Conservation (phyloP, 2,888 invertebrate genomes). For the Xylota sylvarum region DNA sequence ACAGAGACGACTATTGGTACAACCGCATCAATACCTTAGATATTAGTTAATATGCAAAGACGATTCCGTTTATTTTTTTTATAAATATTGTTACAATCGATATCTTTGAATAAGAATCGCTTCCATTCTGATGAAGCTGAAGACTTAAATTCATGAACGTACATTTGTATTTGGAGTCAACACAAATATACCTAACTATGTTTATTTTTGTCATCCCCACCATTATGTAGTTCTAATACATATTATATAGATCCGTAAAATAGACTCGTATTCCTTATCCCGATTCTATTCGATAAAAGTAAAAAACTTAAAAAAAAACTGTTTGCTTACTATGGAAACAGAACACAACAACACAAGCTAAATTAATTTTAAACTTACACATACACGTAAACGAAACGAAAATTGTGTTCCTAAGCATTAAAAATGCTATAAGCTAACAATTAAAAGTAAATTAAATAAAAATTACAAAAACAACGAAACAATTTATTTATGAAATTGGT, state of each 20-base stretch:
- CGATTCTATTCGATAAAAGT: background rate
- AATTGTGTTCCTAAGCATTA: slow-evolving; percentile 45
- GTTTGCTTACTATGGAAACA: slow-evolving; percentile 5
- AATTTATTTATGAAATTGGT: slow-evolving; percentile 43
- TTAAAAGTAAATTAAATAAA: slow-evolving; percentile 49
- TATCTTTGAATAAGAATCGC: too few relatives aligned
- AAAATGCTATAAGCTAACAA: slow-evolving; percentile 53
- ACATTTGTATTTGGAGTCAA: too few relatives aligned
- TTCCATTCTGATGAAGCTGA: too few relatives aligned
- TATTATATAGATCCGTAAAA: background rate
- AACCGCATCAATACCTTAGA: too few relatives aligned
- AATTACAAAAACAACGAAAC: slow-evolving; percentile 45
- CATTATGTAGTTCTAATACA: background rate
- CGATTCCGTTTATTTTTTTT: too few relatives aligned
- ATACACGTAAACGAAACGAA: slow-evolving; percentile 55
- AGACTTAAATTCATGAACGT: too few relatives aligned
- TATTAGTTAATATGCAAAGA: too few relatives aligned
- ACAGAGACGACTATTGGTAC: too few relatives aligned
- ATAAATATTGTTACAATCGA: too few relatives aligned
- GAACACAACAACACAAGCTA: slow-evolving; percentile 54
- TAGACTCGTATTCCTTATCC: background rate
- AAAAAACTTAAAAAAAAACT: background rate
- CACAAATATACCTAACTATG: too few relatives aligned
- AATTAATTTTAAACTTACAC: slow-evolving; percentile 49
- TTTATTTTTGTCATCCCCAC: slow-evolving; percentile 12